Conservation (phyloP, 2,797 vertebrate species). For the Schizothorax lantsangensis region DNA sequence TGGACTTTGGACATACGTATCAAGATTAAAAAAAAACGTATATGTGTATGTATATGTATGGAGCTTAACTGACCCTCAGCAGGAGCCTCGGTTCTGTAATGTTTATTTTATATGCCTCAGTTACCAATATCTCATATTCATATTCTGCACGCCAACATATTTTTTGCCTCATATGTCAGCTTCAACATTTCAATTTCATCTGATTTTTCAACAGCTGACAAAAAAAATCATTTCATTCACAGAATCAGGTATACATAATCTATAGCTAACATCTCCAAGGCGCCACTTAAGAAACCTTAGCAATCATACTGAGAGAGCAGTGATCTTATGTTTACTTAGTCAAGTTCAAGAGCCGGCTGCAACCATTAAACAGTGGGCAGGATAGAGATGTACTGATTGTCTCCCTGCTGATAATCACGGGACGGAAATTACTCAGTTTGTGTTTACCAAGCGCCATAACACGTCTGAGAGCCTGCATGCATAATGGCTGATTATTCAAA, state of each 20-base stretch:
- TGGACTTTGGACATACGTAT: conserved; percentile 39
- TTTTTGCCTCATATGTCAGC: conserved; percentile 30
- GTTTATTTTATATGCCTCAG: conserved; percentile 68
- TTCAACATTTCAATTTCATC: conserved; percentile 38
- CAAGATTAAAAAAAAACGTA: not conserved
- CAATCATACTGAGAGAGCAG: conserved; percentile 45
- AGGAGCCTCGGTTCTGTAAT: conserved; percentile 63
- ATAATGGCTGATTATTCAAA: conserved; percentile 78
- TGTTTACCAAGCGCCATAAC: conserved; percentile 75
- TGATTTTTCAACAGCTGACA: not conserved
- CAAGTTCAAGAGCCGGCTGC: conserved; percentile 45
- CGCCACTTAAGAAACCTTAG: conserved; percentile 40
- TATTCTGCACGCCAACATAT: conserved; percentile 47
- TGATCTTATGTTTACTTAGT: conserved; percentile 56
- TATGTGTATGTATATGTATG: not conserved
- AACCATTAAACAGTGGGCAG: conserved; percentile 63
- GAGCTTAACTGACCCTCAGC: conserved; percentile 64
- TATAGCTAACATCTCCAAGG: conserved; percentile 46
- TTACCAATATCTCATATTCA: conserved; percentile 58
- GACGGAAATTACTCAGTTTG: conserved; percentile 66
- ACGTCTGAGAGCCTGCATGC: conserved; percentile 69
- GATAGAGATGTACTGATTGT: conserved; percentile 67
- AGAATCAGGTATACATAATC: conserved; percentile 41
- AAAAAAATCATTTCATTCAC: conserved; percentile 25
- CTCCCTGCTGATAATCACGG: conserved; percentile 61